Evolutionary conservation across 1,140 invertebrate genomes (phyloP).

Genomic region (Drosophila pseudoobscura): DNA sequence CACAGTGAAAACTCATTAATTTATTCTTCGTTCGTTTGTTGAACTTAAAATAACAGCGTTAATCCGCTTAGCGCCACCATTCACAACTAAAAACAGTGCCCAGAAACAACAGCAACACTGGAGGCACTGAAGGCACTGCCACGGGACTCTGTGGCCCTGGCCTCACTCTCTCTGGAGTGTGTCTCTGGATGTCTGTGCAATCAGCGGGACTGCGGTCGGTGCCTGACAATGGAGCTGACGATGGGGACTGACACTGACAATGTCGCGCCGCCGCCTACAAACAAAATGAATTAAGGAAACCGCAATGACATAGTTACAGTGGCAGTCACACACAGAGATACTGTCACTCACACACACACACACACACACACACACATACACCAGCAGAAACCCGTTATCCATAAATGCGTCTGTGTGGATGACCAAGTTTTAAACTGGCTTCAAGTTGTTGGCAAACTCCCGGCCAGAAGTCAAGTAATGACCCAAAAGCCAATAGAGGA

Average conservation of each 20-base stretch:
- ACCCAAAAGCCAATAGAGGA: conserved; percentile 49
- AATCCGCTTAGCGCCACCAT: conserved; percentile 76
- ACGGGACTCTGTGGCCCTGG: no score
- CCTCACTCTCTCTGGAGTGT: conserved; percentile 2
- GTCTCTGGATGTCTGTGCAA: conserved; percentile 21
- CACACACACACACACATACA: background rate
- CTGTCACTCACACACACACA: conserved; percentile 12
- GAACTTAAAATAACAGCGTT: conserved; percentile 82
- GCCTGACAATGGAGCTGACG: conserved; percentile 36
- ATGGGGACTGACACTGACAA: conserved; percentile 57
- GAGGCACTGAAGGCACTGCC: background rate
- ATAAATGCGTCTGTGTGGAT: conserved; percentile 15
- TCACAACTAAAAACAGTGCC: conserved; percentile 68
- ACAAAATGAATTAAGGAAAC: conserved; percentile 82
- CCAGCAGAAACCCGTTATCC: conserved; percentile 13
- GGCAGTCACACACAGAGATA: conserved; percentile 36
- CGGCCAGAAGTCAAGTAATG: conserved; percentile 51
- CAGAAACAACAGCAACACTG: conserved; percentile 34
- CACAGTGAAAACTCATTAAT: conserved; percentile 81
- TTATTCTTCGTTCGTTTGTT: conserved; percentile 80
- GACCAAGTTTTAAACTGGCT: conserved; percentile 52
- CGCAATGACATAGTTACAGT: conserved; percentile 79
- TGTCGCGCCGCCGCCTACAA: conserved; percentile 64
- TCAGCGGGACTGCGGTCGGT: conserved; percentile 56
- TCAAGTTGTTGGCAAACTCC: conserved; percentile 52